These are phyloP conservation scores for Silurus asotus DNA, from an alignment of 2,113 vertebrate species.

Conservation along the genomic window DNA sequence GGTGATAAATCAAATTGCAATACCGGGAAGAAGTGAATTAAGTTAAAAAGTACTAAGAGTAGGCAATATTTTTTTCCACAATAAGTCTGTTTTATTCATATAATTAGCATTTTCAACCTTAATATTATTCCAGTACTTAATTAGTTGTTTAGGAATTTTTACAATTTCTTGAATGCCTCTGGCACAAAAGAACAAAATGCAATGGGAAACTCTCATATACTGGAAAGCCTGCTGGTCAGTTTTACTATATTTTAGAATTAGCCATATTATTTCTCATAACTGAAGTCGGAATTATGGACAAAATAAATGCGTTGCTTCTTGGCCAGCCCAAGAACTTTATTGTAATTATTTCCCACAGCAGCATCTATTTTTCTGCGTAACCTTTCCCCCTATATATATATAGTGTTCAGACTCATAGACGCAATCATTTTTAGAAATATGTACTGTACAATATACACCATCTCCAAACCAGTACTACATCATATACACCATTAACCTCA, in stretches of 20 bases:
- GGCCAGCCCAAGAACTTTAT: background rate
- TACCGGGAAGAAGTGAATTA: background rate
- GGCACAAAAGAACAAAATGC: background rate
- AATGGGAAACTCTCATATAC: background rate
- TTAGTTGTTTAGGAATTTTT: conserved; percentile 1
- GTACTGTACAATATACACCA: background rate
- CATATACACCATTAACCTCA: background rate
- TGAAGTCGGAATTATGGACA: background rate
- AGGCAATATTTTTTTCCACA: background rate
- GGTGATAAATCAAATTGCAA: background rate
- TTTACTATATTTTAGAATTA: background rate
- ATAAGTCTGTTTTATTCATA: background rate
- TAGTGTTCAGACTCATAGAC: background rate
- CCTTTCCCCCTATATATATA: background rate
- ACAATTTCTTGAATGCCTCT: background rate
- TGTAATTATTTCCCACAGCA: background rate
- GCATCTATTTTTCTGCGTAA: background rate
- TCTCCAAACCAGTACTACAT: background rate
- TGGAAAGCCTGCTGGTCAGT: background rate
- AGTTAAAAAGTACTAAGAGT: background rate
- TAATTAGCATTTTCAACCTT: background rate
- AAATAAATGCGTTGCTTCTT: conserved; percentile 7
- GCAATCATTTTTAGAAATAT: background rate
- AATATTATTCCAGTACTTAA: background rate
- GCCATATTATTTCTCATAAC: background rate